Evolutionary conservation across 2,888 invertebrate genomes (phyloP), one percentile per base, ranked within the genome.

Genomic region (Orgyia antiqua): DNA sequence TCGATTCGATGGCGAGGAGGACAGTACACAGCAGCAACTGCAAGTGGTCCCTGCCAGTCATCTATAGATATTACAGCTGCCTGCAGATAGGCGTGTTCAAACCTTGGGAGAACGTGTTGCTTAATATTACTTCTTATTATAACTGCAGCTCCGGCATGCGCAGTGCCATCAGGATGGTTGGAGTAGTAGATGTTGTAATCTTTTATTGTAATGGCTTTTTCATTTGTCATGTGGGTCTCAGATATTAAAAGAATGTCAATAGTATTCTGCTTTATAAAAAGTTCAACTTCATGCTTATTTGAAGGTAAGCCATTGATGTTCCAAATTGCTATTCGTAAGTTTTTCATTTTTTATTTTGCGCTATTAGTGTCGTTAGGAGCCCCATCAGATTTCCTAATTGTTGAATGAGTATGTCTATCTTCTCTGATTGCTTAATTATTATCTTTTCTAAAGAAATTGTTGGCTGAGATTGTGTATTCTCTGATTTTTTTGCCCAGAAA

Each of bases 131-230:
- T 17, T 7, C 7, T 17, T 17, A 17, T 7, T 5, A 17, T 17
- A 5, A 17, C 17, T 17, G 17, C 52, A 58, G 54, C 59, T 59
- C n/a, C n/a, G n/a, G n/a, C n/a, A n/a, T n/a, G n/a, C n/a, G n/a
- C n/a, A n/a, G n/a, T n/a, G n/a, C n/a, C 1, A 10, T 33, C 17
- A 7, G 17, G 17, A 24, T 24, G 24, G 12, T 24, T 24, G 7
- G 24, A 8, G 11, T 24, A 24, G 24, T 24, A 24, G 1, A 24
- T 17, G 7, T 12, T 24, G 12, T 24, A 24, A 12, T 12, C 24
- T 12, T 12, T 24, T 1, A 11, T 24, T 10, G 4, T 11, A 7
- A 24, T 7, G 2, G 12, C 24, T 24, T 12, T 24, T 12, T 24
- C 9, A 10, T 24, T 7, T 6, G 24, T 24, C 24, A 24, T 24